phyloP scores from a whole-genome alignment of 2,797 vertebrate species.

The Pseudomugil gertrudae region DNA sequence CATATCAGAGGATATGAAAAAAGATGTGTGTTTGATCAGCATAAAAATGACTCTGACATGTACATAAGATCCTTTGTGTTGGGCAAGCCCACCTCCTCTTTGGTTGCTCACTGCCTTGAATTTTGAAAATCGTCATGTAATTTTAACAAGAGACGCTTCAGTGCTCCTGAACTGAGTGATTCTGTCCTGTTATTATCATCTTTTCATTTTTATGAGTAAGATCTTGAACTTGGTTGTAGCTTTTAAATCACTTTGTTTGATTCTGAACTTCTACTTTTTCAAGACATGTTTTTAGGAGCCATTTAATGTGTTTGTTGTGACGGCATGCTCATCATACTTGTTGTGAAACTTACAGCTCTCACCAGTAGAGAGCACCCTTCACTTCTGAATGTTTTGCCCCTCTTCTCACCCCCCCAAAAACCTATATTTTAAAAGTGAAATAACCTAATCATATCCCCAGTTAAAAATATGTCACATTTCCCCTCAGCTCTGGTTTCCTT shows the following conservation, averaged over 20 bases:
- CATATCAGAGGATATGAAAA: not conserved
- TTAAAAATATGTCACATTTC: conserved; percentile 9
- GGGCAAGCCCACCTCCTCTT: not conserved
- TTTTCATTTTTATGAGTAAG: not conserved
- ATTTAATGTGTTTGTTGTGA: not conserved
- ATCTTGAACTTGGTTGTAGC: not conserved
- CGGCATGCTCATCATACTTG: not conserved
- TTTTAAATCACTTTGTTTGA: not conserved
- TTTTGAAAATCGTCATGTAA: not conserved
- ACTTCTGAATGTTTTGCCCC: not conserved
- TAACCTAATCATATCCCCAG: not conserved
- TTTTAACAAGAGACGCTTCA: not conserved
- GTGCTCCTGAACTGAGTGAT: not conserved
- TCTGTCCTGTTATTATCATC: not conserved
- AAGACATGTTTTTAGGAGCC: not conserved
- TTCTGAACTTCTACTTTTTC: not conserved
- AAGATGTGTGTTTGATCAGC: too few relatives aligned
- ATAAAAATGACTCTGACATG: too few relatives aligned
- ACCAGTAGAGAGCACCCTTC: conserved; percentile 59
- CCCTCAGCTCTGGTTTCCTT: conserved; percentile 21
- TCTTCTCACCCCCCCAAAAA: not conserved
- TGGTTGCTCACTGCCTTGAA: not conserved
- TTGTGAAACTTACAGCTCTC: not conserved
- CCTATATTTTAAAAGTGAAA: not conserved
- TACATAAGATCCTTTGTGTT: too few relatives aligned